Evolutionary conservation across 2,113 vertebrate species (phyloP).

Genomic region (Anser brachyrhynchus): DNA sequence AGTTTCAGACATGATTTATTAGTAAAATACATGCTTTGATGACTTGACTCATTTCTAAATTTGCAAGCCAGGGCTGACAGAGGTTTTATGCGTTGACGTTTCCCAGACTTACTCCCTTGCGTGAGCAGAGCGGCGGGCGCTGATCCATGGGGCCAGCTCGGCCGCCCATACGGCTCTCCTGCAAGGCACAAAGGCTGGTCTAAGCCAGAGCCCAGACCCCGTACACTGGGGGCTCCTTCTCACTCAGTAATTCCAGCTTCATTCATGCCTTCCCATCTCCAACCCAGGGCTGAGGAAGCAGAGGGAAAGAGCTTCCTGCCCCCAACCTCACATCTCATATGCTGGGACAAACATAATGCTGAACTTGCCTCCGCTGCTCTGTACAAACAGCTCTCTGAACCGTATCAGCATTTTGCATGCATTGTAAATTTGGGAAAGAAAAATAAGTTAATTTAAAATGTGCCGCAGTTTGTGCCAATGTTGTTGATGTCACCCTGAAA

Average conservation of each 20-base stretch:
- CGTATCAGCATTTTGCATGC: conserved; percentile 15
- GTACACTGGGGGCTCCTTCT: fast-evolving
- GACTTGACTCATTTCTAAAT: not conserved
- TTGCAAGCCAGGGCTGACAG: not conserved
- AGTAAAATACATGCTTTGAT: not conserved
- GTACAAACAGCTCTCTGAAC: not conserved
- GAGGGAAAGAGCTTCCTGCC: not conserved
- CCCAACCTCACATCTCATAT: not conserved
- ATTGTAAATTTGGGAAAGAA: not conserved
- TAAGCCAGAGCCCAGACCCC: not conserved
- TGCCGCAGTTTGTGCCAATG: not conserved
- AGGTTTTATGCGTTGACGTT: not conserved
- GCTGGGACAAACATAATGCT: not conserved
- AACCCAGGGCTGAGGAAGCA: not conserved
- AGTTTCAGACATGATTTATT: not conserved
- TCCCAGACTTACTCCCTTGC: fast-evolving
- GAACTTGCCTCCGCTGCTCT: not conserved
- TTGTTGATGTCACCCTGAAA: not conserved
- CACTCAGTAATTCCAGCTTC: not conserved
- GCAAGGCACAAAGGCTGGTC: not conserved
- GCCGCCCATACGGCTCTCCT: not conserved
- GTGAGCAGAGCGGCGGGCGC: not conserved
- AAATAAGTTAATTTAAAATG: conserved; percentile 40
- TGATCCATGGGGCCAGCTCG: not conserved
- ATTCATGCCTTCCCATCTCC: not conserved